phyloP scores from a whole-genome alignment of 2,888 invertebrate genomes.

The Cheiracanthium punctorium region DNA sequence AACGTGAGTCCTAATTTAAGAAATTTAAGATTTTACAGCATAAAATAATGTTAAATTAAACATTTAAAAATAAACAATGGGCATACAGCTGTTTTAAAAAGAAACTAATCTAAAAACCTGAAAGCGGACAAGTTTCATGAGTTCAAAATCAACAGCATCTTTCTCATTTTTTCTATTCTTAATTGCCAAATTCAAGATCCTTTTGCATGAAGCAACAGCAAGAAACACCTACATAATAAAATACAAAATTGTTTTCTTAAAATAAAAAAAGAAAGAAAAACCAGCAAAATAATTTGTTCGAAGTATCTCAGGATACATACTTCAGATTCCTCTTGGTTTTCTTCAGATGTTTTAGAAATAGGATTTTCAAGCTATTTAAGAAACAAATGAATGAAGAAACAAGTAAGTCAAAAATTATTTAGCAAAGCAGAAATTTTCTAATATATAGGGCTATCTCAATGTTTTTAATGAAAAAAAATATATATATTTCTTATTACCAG shows the following conservation, averaged over 20 bases:
- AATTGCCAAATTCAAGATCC: not conserved
- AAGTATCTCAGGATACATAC: not conserved
- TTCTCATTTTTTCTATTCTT: conserved; percentile 32
- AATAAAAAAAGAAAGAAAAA: too few species aligned
- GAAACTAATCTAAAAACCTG: conserved; percentile 23
- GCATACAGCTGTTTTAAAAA: too few species aligned
- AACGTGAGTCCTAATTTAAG: conserved; percentile 19
- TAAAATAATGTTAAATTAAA: not conserved
- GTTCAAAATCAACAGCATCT: conserved; percentile 30
- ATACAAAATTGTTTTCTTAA: too few species aligned
- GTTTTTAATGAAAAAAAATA: too few species aligned
- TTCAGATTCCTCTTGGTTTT: not conserved
- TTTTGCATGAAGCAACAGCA: conserved; percentile 15
- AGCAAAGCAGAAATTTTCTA: too few species aligned
- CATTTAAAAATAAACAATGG: not conserved
- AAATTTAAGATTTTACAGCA: not conserved
- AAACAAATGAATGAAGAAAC: too few species aligned
- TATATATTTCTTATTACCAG: too few species aligned
- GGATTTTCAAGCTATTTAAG: too few species aligned
- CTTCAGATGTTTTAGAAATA: not conserved
- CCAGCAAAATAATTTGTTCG: too few species aligned
- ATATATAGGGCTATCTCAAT: too few species aligned
- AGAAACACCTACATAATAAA: conserved; percentile 9
- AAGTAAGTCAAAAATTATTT: too few species aligned
- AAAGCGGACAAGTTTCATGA: conserved; percentile 47